Conservation (phyloP, 2,113 vertebrate species). For the Pluvialis apricaria region DNA sequence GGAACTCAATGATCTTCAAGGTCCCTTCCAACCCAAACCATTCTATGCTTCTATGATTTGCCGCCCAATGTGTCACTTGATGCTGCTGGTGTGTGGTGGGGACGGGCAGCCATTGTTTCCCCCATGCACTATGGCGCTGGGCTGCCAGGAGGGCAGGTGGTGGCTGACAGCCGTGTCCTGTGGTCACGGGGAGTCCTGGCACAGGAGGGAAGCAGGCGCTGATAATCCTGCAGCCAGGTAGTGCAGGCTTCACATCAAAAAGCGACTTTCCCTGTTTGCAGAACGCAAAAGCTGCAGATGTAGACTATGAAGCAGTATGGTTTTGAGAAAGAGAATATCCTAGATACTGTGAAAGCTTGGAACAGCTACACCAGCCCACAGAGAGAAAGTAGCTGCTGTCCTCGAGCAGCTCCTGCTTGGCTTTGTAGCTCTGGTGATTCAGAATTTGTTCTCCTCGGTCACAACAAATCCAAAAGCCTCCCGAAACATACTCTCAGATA, state of each 20-base stretch:
- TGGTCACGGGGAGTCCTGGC: background rate
- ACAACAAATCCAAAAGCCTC: background rate
- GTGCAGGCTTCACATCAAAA: background rate
- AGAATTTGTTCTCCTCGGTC: background rate
- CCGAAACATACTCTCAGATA: accelerated
- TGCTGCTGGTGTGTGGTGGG: background rate
- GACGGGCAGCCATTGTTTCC: background rate
- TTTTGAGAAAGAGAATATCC: background rate
- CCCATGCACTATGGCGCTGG: accelerated
- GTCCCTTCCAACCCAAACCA: background rate
- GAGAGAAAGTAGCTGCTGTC: background rate
- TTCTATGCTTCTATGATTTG: background rate
- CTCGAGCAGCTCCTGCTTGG: background rate
- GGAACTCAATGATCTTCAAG: background rate
- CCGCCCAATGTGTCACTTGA: background rate
- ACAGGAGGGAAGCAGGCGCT: background rate
- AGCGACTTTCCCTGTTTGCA: background rate
- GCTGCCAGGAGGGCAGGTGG: background rate
- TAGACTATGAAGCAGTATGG: accelerated
- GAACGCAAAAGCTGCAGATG: background rate
- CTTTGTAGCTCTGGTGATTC: background rate
- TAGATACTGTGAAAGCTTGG: background rate
- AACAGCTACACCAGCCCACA: background rate
- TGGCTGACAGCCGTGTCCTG: background rate
- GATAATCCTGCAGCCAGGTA: background rate